Evolutionary conservation across 2,888 invertebrate species (phyloP).

Genomic region (Pollenia amentaria): DNA sequence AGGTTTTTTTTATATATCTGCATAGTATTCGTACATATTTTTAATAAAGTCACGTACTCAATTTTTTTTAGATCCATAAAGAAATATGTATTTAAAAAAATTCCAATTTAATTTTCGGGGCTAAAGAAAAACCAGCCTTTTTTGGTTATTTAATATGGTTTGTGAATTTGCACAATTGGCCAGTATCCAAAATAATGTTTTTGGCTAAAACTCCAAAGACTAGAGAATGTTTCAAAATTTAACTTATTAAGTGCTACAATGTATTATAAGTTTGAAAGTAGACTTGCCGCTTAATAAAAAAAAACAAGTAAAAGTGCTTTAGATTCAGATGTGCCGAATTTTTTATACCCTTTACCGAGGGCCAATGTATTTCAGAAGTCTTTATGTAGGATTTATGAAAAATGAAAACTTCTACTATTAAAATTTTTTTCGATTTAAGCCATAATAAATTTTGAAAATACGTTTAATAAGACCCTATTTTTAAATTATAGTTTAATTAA

Average conservation of each 20-base stretch:
- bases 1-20: neutral
- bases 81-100: slow-evolving; percentile 23
- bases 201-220: slow-evolving; percentile 27
- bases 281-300: neutral
- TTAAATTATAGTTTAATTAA: no score
- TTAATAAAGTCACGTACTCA: slow-evolving; percentile 41
- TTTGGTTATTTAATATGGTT: slow-evolving; percentile 24
- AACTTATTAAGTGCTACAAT: neutral
- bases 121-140: slow-evolving; percentile 8
- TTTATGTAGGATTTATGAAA: no score
- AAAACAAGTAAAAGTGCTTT: no score
- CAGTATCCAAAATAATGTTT: slow-evolving; percentile 34
- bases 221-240: slow-evolving; percentile 9
- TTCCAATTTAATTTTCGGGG: slow-evolving; percentile 19
- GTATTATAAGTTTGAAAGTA: neutral
- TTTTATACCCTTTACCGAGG: no score
- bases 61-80: neutral
- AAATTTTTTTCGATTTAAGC: no score
- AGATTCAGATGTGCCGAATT: neutral
- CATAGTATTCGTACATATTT: neutral
- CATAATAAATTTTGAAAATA: no score
- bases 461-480: no score
- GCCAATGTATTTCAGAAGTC: no score
- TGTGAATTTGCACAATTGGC: slow-evolving; percentile 41
- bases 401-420: no score